Evolutionary conservation across 2,113 vertebrate species (phyloP).

Genomic region (Xyliphius kryptos): DNA sequence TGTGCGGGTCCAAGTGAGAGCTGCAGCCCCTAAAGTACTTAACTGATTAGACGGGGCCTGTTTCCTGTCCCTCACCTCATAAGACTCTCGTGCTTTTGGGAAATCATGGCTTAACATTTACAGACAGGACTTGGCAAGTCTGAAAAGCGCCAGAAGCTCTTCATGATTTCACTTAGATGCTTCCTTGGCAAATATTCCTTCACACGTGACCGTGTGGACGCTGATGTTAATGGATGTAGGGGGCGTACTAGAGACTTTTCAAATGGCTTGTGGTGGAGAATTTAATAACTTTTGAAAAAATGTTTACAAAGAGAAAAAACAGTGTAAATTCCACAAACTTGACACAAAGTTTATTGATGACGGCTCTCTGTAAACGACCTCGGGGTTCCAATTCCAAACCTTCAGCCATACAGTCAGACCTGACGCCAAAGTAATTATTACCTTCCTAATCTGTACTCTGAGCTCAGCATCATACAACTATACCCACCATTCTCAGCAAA

Average conservation of each 20-base stretch:
- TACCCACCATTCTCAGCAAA: no score
- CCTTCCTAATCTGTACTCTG: no score
- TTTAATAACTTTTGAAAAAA: no score
- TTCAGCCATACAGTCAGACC: no score
- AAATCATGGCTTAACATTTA: slow-evolving; percentile 33
- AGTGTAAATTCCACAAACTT: no score
- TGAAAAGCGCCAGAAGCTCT: slow-evolving; percentile 21
- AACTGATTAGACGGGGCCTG: slow-evolving; percentile 39
- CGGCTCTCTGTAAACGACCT: no score
- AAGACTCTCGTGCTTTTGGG: slow-evolving; percentile 28
- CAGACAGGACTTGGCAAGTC: slow-evolving; percentile 38
- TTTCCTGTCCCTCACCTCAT: slow-evolving; percentile 32
- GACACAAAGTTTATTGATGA: no score
- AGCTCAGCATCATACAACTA: no score
- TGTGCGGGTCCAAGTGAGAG: slow-evolving; percentile 7
- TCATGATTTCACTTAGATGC: slow-evolving; percentile 25
- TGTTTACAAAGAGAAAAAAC: no score
- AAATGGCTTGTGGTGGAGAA: no score
- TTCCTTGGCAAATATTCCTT: slow-evolving; percentile 9
- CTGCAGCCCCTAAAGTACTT: slow-evolving; percentile 28
- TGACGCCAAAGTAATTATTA: no score
- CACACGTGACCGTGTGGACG: slow-evolving; percentile 2
- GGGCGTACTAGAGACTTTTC: neutral
- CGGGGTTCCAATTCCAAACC: no score
- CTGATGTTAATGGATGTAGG: neutral